Evolutionary conservation across 2,888 invertebrate genomes (phyloP), one percentile per base, ranked within the genome.

Genomic region (Temnothorax ravouxi): DNA sequence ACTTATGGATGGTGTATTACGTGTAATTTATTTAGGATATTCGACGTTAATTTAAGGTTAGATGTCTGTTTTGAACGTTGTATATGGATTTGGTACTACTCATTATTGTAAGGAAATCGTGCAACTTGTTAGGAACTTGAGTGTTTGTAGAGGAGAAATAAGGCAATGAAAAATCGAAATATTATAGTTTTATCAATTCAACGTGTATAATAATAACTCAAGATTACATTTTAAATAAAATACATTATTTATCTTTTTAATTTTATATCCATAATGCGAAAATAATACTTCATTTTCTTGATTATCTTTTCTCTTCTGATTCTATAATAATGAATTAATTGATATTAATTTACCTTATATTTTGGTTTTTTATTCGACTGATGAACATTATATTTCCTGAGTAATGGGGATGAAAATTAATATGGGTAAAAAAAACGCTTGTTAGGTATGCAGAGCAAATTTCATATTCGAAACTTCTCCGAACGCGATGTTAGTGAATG

Each of bases 381-480:
- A 38, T 38, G 4, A 21, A 21, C 9, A 25, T 50, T 62, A 21
- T n/a, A 76, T 76, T 76, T 6, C 13, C 1, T 18, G 11, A 76
- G 18, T 50, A 50, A 25, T 21, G 25, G 6, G 21, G 0, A 4
- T 64, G 15, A 76, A 50, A 66, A 8, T 67, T 52, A 41, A 66
- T 67, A 6, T 52, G 0, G 21, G 13, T 13, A 52, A 66, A 54
- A 54, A 56, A 21, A 59, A 34, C 29, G 44, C 25, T 66, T 9
- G 15, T 34, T n/a, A n/a, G n/a, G 13, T 71, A 34, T 79, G 25
- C 59, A 81, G 59, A 79, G 56, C 66, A 67, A 66, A 77, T 88
- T 88, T 67, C 79, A 13, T 34, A 59, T 52, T 44, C 29, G 71
- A 38, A 44, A 18, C 44, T 50, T 21, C 66, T 15, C 44, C 6